These are phyloP conservation scores for Trachelus troglodyta DNA, from an alignment of 2,888 invertebrate species.

Conservation along the genomic window DNA sequence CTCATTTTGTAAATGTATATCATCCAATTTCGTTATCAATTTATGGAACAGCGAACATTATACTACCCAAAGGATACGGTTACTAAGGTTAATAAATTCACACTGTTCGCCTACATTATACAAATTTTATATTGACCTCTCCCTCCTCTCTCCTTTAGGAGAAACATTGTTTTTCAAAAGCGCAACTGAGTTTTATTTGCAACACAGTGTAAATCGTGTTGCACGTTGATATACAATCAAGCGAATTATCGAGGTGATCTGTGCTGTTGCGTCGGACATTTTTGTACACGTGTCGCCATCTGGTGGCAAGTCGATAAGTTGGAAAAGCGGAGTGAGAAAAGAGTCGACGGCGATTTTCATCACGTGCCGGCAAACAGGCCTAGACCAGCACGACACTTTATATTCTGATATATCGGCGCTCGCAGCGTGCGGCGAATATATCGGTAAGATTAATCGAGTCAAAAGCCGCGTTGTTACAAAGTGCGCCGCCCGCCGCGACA, in stretches of 20 bases:
- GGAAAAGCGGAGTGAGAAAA: neutral
- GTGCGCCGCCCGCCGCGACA: constrained; percentile 65
- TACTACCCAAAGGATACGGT: neutral
- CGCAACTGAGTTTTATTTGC: neutral
- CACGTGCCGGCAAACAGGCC: constrained; percentile 1
- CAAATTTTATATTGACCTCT: neutral
- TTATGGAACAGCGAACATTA: neutral
- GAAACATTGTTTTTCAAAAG: too few relatives aligned
- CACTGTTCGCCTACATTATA: neutral
- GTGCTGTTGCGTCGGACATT: neutral
- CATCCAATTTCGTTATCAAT: neutral
- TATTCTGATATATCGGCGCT: constrained; percentile 56
- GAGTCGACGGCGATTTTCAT: constrained; percentile 3
- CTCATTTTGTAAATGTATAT: neutral
- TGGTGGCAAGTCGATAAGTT: neutral
- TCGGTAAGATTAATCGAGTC: constrained; percentile 66
- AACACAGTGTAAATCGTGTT: neutral
- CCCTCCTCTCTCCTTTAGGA: too few relatives aligned
- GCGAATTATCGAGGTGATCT: neutral
- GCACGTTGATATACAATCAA: neutral
- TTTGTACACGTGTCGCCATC: neutral
- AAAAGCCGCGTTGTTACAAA: constrained; percentile 65
- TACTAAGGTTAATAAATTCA: neutral
- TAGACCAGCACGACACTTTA: constrained; percentile 56
- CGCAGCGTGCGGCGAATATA: constrained; percentile 50